Percentiles rank a stretch among this genome's conserved stretches.
Evolutionary conservation across 2,888 invertebrate species (phyloP).

Genomic region (Shargacucullia verbasci): DNA sequence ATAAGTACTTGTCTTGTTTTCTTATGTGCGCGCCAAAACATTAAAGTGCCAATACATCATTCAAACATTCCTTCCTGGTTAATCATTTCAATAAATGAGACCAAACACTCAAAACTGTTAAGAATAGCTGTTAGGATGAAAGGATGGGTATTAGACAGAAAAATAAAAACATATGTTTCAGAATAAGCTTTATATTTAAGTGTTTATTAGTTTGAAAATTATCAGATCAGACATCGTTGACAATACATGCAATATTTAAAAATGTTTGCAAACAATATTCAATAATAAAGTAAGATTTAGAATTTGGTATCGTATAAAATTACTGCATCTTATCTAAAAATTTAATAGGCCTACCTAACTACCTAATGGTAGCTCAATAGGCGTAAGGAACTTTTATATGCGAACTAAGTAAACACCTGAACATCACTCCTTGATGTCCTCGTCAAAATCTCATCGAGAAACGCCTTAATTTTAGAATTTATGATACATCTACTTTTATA

Average conservation of each 20-base stretch:
- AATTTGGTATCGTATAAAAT: slow-evolving; percentile 42
- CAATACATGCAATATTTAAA: slow-evolving; percentile 51
- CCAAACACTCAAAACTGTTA: slow-evolving; percentile 13
- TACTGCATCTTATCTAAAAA: slow-evolving; percentile 36
- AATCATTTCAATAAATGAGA: slow-evolving; percentile 5
- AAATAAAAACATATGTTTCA: slow-evolving; percentile 43
- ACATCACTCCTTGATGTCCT: slow-evolving; percentile 32
- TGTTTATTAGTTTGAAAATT: slow-evolving; percentile 49
- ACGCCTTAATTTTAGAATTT: slow-evolving; percentile 70
- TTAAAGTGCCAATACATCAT: slow-evolving; percentile 26
- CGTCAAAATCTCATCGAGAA: slow-evolving; percentile 65
- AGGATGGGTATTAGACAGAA: slow-evolving; percentile 5
- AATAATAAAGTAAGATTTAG: slow-evolving; percentile 37
- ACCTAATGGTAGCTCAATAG: slow-evolving; percentile 56
- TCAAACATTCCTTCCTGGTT: slow-evolving; percentile 13
- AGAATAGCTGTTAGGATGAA: slow-evolving; percentile 10
- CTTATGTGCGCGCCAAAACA: slow-evolving; percentile 28
- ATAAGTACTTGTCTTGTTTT: slow-evolving; percentile 19
- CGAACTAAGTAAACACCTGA: slow-evolving; percentile 54
- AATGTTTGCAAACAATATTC: slow-evolving; percentile 42
- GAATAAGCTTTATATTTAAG: slow-evolving; percentile 60
- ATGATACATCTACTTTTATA: slow-evolving; percentile 62
- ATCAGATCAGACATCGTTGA: slow-evolving; percentile 55
- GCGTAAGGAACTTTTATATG: slow-evolving; percentile 63
- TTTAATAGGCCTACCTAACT: slow-evolving; percentile 43